Evolutionary conservation across 2,888 invertebrate genomes (phyloP).

Genomic region (Aporophyla nigra): DNA sequence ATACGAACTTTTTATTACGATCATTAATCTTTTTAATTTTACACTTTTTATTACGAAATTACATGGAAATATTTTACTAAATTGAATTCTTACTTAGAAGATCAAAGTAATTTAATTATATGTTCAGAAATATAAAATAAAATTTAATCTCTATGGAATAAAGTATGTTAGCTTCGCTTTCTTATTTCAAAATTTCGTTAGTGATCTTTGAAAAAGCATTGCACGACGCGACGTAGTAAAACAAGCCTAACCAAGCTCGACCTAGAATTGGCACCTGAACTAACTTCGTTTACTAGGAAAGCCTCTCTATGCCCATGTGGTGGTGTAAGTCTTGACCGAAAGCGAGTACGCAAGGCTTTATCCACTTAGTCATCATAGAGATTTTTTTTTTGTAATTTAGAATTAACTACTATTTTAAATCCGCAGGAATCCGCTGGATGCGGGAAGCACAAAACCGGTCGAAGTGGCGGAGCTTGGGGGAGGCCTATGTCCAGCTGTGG

Average conservation of each 20-base stretch:
- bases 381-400: neutral
- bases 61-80: neutral
- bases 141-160: neutral
- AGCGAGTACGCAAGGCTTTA: constrained; percentile 37
- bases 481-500: too few relatives aligned
- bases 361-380: neutral
- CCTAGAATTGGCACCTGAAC: constrained; percentile 84
- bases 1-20: neutral
- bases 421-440: too few relatives aligned
- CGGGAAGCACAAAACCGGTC: too few relatives aligned
- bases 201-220: constrained; percentile 65
- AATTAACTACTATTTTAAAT: neutral
- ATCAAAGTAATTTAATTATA: neutral
- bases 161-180: constrained; percentile 26
- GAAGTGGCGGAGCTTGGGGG: too few relatives aligned
- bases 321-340: constrained; percentile 54
- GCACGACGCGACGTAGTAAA: constrained; percentile 71
- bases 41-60: neutral
- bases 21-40: constrained; percentile 29
- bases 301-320: constrained; percentile 73
- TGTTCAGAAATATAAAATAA: neutral
- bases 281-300: constrained; percentile 83
- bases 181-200: constrained; percentile 56
- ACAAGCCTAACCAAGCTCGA: constrained; percentile 78
- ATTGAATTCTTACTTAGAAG: neutral